Conservation (phyloP, 2,888 invertebrate genomes). For the Tridacna gigas region DNA sequence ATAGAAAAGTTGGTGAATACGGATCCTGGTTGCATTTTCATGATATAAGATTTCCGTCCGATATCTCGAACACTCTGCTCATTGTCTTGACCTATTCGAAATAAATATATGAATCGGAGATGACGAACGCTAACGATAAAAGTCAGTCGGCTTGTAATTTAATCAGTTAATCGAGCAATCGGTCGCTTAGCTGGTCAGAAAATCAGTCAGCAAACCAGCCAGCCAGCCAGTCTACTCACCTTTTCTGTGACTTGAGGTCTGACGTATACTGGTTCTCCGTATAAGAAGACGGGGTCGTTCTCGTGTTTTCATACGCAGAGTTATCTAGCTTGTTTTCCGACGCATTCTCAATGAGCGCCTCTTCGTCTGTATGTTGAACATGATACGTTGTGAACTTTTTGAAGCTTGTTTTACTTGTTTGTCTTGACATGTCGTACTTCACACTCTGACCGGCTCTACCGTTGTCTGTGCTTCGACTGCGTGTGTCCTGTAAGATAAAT, state of each 20-base stretch:
- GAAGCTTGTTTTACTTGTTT: conserved; percentile 6
- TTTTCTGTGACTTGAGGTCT: background rate
- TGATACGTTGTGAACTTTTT: conserved; percentile 6
- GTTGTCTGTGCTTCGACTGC: background rate
- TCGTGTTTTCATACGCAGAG: background rate
- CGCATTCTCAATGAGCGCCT: conserved; percentile 8
- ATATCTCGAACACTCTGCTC: too few relatives aligned
- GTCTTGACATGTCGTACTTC: background rate
- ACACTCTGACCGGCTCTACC: background rate
- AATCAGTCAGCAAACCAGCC: too few relatives aligned
- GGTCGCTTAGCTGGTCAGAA: too few relatives aligned
- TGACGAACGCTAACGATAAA: too few relatives aligned
- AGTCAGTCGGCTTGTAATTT: too few relatives aligned
- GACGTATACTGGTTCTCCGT: background rate
- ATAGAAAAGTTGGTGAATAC: too few relatives aligned
- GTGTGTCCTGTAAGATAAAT: background rate
- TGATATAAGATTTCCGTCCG: too few relatives aligned
- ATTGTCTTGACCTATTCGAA: too few relatives aligned
- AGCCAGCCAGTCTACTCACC: background rate
- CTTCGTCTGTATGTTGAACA: background rate
- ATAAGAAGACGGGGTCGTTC: background rate
- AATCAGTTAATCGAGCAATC: too few relatives aligned
- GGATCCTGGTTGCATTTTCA: too few relatives aligned
- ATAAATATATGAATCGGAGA: too few relatives aligned
- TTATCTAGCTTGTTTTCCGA: background rate